These are phyloP conservation scores for Caenorhabditis sp. DNA, from an alignment of 2,888 invertebrate species.

Conservation along the genomic window DNA sequence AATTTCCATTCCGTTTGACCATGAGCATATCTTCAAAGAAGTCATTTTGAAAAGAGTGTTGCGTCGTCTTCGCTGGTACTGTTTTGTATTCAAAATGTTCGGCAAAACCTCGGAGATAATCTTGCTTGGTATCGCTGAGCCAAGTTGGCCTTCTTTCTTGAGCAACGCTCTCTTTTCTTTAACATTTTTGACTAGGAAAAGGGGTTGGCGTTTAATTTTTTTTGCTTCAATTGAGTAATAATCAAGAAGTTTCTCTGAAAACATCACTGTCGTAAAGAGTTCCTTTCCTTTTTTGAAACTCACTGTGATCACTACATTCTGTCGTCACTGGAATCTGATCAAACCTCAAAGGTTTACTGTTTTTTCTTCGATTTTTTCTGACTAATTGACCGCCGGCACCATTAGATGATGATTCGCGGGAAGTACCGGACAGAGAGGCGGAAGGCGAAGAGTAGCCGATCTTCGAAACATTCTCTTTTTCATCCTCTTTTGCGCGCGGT, in stretches of 20 bases:
- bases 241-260: neutral
- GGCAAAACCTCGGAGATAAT: no score
- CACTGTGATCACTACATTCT: no score
- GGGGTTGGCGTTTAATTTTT: neutral
- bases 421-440: neutral
- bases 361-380: neutral
- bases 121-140: no score
- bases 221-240: no score
- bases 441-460: neutral
- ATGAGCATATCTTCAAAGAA: no score
- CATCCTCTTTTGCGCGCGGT: neutral
- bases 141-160: no score
- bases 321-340: neutral
- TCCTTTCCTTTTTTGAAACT: no score
- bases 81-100: no score
- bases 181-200: neutral
- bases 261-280: no score
- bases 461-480: constrained; percentile 1
- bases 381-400: neutral
- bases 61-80: no score
- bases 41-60: no score
- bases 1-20: no score
- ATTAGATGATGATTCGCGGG: neutral
- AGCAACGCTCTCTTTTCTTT: neutral
- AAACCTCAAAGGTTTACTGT: neutral